Base-by-base conservation (phyloP, 2,888 invertebrate species). In the Aporophyla lueneburgensis region DNA sequence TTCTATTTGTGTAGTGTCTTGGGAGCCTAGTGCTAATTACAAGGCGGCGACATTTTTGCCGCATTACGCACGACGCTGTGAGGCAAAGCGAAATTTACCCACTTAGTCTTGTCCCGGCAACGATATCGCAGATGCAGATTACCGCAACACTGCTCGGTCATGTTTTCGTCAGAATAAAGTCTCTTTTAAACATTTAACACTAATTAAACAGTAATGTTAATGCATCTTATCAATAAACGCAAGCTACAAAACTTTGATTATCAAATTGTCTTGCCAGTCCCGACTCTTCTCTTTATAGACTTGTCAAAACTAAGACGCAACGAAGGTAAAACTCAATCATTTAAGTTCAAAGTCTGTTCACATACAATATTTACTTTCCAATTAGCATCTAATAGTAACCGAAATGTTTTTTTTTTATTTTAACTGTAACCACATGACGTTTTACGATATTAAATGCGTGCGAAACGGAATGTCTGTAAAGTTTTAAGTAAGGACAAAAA, bases 21-120 rank as follows among this genome's bases (percentile, higher is more conserved):
- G 89, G 81, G 87, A 91, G 88, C 80, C 88, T 91, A 90, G 93
- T 93, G 94, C 91, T 94, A 93, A 94, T 94, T 93, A 92, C 91
- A 87, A 89, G 88, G 85, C 85, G 86, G 90, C 89, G 91, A 92
- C 93, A 94, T 93, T 92, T 93, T 93, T 93, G 91, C 84, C 86
- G 87, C 90, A 89, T 93, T 92, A 93, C 93, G 88, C 91, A 91
- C 85, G 68, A 76, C 59, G 74, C 76, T 67, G 71, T 53, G 56
- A 82, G 76, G 81, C 78, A 62, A n/a, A 80, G 76, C 73, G 74
- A 84, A 83, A 85, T 78, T 82, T 88, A 83, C 85, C 80, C 87
- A 87, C 75, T 88, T 83, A 76, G 81, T 86, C 49, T 71, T 76
- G 70, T 76, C 71, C 53, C 74, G 46, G n/a, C 69, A 75, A 74